A percentile compares a stretch with the other conserved stretches of the same genome.
These are phyloP conservation scores for Lathamus discolor DNA, from an alignment of 2,113 vertebrate species.

Conservation along the genomic window DNA sequence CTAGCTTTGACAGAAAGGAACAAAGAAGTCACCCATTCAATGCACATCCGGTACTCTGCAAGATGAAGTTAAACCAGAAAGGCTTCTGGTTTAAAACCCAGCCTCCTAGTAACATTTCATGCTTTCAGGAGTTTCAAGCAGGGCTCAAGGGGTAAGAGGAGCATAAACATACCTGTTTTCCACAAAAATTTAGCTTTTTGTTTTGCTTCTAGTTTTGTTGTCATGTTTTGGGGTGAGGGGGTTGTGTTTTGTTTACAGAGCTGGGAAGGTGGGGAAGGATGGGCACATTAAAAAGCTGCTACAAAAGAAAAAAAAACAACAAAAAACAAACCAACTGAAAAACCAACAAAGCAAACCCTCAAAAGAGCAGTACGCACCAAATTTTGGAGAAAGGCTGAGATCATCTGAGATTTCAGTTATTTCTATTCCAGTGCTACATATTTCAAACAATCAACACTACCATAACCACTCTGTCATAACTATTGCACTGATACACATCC, in stretches of 20 bases:
- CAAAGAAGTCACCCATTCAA: neutral
- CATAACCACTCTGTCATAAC: neutral
- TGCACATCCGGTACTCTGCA: neutral
- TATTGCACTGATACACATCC: slow-evolving; percentile 12
- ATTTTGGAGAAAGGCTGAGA: neutral
- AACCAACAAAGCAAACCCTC: neutral
- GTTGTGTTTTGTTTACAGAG: neutral
- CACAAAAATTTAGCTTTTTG: neutral
- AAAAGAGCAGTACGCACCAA: neutral
- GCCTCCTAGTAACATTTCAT: neutral
- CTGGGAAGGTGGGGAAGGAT: neutral
- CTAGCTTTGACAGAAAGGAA: neutral
- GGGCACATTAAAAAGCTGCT: neutral
- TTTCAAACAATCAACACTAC: neutral
- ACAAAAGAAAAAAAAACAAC: neutral
- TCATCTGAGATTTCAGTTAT: neutral
- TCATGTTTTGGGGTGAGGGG: fast-evolving
- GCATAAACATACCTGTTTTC: neutral
- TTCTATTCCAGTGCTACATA: neutral
- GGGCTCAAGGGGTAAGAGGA: neutral
- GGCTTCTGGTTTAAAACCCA: neutral
- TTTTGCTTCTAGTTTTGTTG: neutral
- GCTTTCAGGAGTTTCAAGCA: neutral
- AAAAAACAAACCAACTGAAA: neutral
- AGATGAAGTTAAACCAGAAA: neutral